Base-by-base conservation (phyloP, 2,888 invertebrate genomes). In the Chymomyza fuscimana region DNA sequence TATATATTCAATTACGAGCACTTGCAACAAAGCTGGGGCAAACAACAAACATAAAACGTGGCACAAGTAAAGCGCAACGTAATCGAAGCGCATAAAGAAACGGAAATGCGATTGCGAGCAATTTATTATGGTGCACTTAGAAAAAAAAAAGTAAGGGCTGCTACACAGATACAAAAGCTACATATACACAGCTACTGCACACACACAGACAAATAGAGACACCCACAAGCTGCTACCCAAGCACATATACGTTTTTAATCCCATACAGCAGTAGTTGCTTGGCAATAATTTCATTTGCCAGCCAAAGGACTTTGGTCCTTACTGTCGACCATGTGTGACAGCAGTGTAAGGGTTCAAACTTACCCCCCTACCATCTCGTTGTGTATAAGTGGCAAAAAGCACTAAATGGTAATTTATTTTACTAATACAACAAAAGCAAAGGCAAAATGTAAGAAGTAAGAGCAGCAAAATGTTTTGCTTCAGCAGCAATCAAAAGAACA, bases 321-420 rank as follows among this genome's bases (percentile, higher is more conserved):
- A 84, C 78, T 83, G 65, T 77, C 80, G 80, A 69, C 80, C 83
- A 83, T 84, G 86, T 83, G 83, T 83, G 84, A 81, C 81, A 79
- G 74, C 71, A 67, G 51, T 67, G 69, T 10, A 19, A 16, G 59
- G 50, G 22, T 64, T 65, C 32, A 5, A 5, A 32, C 40, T 12
- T 7, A 12, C 40, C 40, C 40, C 40, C 40, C 12, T 1, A 4
- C 40, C 40, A 1, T 12, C 40, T 12, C 2, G 40, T 32, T 65
- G 67, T 61, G 65, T 75, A 73, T 70, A 72, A 82, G 84, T 82
- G 84, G 84, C 84, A 86, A 84, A 86, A 82, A 85, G 83, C 76
- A 85, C 85, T 86, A 87, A 86, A 86, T 87, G 87, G 85, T 86
- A 86, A 86, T 86, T 86, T 86, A 86, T 86, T 87, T 86, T 86